Evolutionary conservation across 2,888 invertebrate species (phyloP), one percentile per base, ranked within the genome.

Genomic region (Apomyelois bistriatella): DNA sequence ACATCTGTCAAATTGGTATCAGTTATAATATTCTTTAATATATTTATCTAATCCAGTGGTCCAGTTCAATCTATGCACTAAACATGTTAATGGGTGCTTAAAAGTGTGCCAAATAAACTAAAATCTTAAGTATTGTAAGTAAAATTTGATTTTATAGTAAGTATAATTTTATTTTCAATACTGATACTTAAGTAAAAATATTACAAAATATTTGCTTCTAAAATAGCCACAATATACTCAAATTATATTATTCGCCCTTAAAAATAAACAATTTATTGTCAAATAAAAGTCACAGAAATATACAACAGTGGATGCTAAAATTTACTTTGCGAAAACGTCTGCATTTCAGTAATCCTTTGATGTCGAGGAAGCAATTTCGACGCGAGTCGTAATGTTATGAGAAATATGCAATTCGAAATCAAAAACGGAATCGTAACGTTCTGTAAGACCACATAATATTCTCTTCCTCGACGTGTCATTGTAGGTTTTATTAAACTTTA

Each of bases 391-490:
- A 46, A 46, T 46, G 46, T 46, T 32, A 32, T 15, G 46, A 46
- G 15, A 17, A 57, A 67, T 58, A 53, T 53, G 49, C 52, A 53
- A 32, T 35, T 46, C 10, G 10, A 15, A 30, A 5, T 35, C 15
- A n/a, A 15, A 15, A 32, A 15, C 32, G 46, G 10, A 46, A 32
- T 16, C 32, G 13, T 30, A 30, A 53, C 55, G 52, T 35, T 38
- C 53, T 49, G 36, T 48, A 55, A 60, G 52, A 15, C 28, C 55
- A 50, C 32, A 22, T 37, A 37, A 53, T 48, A 58, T 60, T 60
- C 35, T 48, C 37, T 15, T 38, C 30, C 38, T 52, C 22, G 35
- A 9, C 41, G 22, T 35, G 13, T 32, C 38, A 38, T 12, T 38
- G 13, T 1, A 40, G 15, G 16, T 40, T 40, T 40, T 40, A 42